Conservation (phyloP, 2,797 vertebrate species). For the Corythornis leucogaster region DNA sequence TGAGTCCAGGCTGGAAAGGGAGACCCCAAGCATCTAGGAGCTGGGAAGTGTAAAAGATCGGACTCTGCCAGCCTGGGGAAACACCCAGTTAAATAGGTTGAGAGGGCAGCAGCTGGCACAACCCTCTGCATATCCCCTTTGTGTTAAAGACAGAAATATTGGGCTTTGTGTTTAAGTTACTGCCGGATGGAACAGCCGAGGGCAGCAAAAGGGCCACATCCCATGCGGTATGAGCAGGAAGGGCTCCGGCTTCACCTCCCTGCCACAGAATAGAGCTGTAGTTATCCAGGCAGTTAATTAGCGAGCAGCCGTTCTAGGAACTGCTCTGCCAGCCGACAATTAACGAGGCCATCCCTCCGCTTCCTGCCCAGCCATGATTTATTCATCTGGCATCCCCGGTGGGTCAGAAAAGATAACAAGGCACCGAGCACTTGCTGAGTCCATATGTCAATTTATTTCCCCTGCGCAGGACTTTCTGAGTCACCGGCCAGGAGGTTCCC, state of each 20-base stretch:
- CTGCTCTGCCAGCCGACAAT: constrained; percentile 8
- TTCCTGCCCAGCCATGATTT: constrained; percentile 71
- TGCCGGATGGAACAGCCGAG: neutral
- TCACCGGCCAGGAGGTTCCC: neutral
- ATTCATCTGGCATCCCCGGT: constrained; percentile 66
- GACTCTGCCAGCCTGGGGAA: neutral
- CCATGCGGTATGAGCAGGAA: neutral
- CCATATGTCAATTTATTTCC: constrained; percentile 56
- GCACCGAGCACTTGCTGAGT: neutral
- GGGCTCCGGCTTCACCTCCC: neutral
- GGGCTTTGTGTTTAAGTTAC: neutral
- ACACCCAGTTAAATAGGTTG: rapidly evolving
- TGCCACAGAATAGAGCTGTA: constrained; percentile 47
- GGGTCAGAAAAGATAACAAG: constrained; percentile 47
- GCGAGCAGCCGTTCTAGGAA: neutral
- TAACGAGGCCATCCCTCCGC: constrained; percentile 66
- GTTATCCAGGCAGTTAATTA: constrained; percentile 59
- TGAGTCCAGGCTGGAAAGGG: rapidly evolving
- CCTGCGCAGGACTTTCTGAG: neutral
- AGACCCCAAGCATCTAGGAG: neutral
- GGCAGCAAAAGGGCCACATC: neutral
- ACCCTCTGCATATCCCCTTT: rapidly evolving
- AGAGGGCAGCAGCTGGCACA: neutral
- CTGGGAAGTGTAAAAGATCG: neutral
- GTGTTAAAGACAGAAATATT: neutral